Evolutionary conservation across 2,888 invertebrate genomes (phyloP).

Genomic region (Cylindroiulus punctatus): DNA sequence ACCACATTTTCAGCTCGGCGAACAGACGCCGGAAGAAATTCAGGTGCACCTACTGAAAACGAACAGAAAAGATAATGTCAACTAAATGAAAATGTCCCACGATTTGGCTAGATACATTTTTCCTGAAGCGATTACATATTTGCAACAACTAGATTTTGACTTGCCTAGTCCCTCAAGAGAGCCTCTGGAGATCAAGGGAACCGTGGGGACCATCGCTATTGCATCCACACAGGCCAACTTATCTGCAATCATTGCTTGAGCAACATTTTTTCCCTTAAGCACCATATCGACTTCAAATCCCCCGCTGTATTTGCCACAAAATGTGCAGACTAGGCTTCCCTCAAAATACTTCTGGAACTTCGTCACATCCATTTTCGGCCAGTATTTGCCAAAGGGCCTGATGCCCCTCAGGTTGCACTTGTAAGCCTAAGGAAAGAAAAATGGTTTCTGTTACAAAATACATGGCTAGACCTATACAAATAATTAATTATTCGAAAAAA

Average conservation of each 20-base stretch:
- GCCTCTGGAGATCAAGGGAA: not conserved
- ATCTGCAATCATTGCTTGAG: not conserved
- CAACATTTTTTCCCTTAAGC: not conserved
- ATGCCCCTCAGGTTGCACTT: not conserved
- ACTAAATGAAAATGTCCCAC: too few species aligned
- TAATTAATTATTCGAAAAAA: too few species aligned
- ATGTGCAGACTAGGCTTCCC: not conserved
- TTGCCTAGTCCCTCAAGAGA: not conserved
- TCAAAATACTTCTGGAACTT: constrained; percentile 27
- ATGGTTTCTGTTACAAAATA: too few species aligned
- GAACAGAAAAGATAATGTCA: not conserved
- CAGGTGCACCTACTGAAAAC: not conserved
- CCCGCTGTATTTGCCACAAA: not conserved
- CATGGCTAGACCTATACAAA: too few species aligned
- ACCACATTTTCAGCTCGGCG: not conserved
- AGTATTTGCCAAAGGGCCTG: constrained; percentile 31
- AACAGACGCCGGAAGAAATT: not conserved
- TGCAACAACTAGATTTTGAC: not conserved
- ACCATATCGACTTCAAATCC: not conserved
- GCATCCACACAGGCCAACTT: not conserved
- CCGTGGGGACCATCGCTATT: not conserved
- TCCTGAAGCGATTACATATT: not conserved
- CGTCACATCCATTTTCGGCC: not conserved
- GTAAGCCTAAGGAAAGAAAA: constrained; percentile 1
- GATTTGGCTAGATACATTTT: too few species aligned